Evolutionary conservation across 2,113 vertebrate genomes (phyloP), one percentile per base, ranked within the genome.

Genomic region (Brachypodius melanocephalos): DNA sequence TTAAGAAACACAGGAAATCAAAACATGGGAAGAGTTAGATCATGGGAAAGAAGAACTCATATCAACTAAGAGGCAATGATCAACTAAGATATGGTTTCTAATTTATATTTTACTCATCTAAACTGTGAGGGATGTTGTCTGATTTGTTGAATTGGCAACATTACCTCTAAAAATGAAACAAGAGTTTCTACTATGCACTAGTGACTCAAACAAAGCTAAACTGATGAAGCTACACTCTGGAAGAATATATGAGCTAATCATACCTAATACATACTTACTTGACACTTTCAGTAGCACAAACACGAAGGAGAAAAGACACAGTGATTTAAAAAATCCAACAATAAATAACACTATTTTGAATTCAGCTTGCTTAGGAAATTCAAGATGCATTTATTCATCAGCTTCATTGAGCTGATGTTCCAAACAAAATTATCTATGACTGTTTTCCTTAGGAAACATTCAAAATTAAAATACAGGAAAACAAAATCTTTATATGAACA

Each of bases 381-480:
- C 49, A 22, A 77, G 62, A 78, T 88, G 61, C 32, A 78, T 68
- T 95, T 95, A 93, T 82, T 79, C 43, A 84, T 81, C 72, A 88
- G 26, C 38, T 74, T 95, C 45, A 71, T 14, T 89, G 76, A 91
- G 68, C n/a, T 74, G 51, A 69, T 86, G 5, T 90, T 95, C 57
- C 68, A 94, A 93, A 87, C 36, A 63, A 88, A 91, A 92, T 75
- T 58, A 77, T 59, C 54, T 84, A 40, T 21, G 52, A 38, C 31
- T 49, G 8, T 32, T 82, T 58, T 79, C 75, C 55, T 87, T 89
- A 87, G 71, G 83, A 95, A 92, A 88, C 77, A 54, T 52, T 94
- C 63, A 85, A 57, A 88, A 87, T 83, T 76, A 88, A 91, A 89
- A 93, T 80, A 67, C 51, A 83, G 40, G 45, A 51, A 74, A 93